Evolutionary conservation across 2,888 invertebrate species (phyloP), one percentile per base, ranked within the genome.

Genomic region (Myathropa florea): DNA sequence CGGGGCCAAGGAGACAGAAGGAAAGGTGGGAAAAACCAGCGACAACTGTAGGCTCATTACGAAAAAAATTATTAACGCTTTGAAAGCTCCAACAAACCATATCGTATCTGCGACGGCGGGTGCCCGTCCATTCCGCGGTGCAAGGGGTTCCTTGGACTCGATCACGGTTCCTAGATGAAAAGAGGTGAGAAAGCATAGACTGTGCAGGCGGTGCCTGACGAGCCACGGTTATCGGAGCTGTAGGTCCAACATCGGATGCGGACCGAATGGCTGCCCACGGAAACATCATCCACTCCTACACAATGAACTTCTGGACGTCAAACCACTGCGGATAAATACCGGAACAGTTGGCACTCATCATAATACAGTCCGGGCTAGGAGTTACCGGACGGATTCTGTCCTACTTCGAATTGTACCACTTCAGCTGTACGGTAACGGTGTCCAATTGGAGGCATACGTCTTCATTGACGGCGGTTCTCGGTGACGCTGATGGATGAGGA

Each of bases 401-500:
- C n/a, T 39, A 39, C 4, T 39, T n/a, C n/a, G 39, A 14, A n/a
- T 39, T n/a, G 39, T 39, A 39, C 39, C 39, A 1, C 14, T 39
- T 39, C 14, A n/a, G 14, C n/a, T n/a, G 39, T 39, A n/a, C 39
- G 39, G n/a, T 14, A 39, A 39, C 14, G 39, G 39, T 12, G 39
- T 39, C 39, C 12, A n/a, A n/a, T n/a, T n/a, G n/a, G n/a, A n/a
- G n/a, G 12, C 9, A 7, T 24, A 57, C 24, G 24, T 23, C 21
- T 21, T 57, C 12, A 23, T 24, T 23, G 57, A 23, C 57, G 21
- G 10, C 24, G 57, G 57, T 23, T 23, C 57, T 24, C 24, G 7
- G 24, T 23, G 57, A 57, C 12, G 1, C 14, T 39, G 10, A 70
- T 78, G 21, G 63, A 78, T 3, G 36, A 64, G 9, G 70, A 63